Conservation (phyloP, 2,888 invertebrate species). For the Drosophila trichaetosa region DNA sequence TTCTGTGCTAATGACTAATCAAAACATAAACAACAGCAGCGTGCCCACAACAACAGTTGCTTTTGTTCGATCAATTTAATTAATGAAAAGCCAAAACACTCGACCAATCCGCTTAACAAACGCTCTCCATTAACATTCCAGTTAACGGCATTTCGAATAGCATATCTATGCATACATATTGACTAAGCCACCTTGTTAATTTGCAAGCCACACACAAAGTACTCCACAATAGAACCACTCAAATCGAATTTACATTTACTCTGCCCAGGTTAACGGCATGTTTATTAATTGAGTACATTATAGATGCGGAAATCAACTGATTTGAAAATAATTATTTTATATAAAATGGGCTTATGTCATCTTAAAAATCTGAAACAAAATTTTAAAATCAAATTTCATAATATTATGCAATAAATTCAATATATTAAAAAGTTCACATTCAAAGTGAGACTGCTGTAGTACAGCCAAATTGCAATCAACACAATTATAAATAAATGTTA, state of each 20-base stretch:
- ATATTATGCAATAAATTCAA: background rate
- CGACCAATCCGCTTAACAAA: slow-evolving; percentile 26
- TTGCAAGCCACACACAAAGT: background rate
- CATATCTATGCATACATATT: too few species aligned
- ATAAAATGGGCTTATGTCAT: background rate
- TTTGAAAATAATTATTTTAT: background rate
- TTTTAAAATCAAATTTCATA: background rate
- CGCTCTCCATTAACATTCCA: slow-evolving; percentile 6
- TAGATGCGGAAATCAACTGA: background rate
- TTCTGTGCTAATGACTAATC: slow-evolving; percentile 56
- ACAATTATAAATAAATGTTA: background rate
- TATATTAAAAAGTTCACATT: background rate
- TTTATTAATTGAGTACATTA: background rate
- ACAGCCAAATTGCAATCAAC: background rate
- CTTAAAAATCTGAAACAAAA: background rate
- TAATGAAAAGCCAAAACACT: slow-evolving; percentile 67
- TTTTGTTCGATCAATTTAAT: slow-evolving; percentile 53
- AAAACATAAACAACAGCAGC: slow-evolving; percentile 56
- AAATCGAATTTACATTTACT: background rate
- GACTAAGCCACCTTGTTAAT: background rate
- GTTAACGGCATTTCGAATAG: background rate
- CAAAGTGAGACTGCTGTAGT: background rate
- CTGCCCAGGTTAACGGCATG: background rate
- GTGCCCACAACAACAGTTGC: background rate
- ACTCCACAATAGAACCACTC: background rate